Evolutionary conservation across 2,888 invertebrate species (phyloP).

Genomic region (Caenorhabditis parvicauda): DNA sequence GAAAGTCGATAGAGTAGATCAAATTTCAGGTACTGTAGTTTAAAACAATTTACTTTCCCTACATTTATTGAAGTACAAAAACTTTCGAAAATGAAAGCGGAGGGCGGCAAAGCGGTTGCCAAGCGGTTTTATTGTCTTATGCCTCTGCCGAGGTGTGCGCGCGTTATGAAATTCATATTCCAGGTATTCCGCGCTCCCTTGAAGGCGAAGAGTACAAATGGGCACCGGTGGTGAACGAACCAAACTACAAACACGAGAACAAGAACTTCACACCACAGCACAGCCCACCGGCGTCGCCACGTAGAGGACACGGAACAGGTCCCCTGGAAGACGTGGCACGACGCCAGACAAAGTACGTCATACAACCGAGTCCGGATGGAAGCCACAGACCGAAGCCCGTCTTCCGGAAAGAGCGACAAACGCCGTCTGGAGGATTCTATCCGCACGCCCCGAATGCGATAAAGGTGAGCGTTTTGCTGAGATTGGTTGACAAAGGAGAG

Average conservation of each 20-base stretch:
- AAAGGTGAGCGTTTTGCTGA: constrained; percentile 22
- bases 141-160: background rate
- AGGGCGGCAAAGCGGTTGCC: no score
- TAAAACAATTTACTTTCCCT: no score
- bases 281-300: constrained; percentile 53
- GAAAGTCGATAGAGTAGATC: no score
- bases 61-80: background rate
- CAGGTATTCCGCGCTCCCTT: constrained; percentile 13
- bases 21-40: no score
- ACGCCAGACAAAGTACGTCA: constrained; percentile 51
- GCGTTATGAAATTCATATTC: background rate
- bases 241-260: constrained; percentile 54
- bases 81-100: no score
- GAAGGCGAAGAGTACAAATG: constrained; percentile 55
- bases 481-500: no score
- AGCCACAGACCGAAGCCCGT: constrained; percentile 59
- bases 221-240: constrained; percentile 57
- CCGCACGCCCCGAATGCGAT: constrained; percentile 61
- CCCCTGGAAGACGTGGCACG: constrained; percentile 55
- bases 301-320: constrained; percentile 44
- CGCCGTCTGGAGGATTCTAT: constrained; percentile 57
- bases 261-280: constrained; percentile 61
- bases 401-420: constrained; percentile 46
- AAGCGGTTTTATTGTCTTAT: no score
- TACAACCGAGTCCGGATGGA: constrained; percentile 56